These are phyloP conservation scores for Calliopum simillimum DNA, from an alignment of 2,888 invertebrate genomes.

Conservation along the genomic window DNA sequence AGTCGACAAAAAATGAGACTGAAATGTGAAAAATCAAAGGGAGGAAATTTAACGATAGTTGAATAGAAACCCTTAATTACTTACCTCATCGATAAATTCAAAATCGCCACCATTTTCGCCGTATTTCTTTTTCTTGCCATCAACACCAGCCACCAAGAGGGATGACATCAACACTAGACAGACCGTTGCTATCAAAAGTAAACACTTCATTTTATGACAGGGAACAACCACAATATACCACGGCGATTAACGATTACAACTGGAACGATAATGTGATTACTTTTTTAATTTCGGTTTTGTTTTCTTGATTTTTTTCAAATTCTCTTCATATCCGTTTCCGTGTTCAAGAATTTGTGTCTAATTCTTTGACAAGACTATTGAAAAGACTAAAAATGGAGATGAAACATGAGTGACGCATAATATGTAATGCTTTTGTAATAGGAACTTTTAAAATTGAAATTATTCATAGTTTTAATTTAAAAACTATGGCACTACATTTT, in stretches of 20 bases:
- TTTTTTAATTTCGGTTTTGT: no score
- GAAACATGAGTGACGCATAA: no score
- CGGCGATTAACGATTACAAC: constrained; percentile 5
- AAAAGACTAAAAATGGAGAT: not conserved
- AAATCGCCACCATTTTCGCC: constrained; percentile 78
- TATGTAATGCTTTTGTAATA: no score
- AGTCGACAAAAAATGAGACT: not conserved
- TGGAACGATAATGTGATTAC: not conserved
- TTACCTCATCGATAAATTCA: constrained; percentile 84
- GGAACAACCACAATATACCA: constrained; percentile 16
- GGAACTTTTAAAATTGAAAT: no score
- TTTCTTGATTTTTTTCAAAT: no score
- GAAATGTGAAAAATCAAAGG: not conserved
- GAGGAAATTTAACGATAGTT: not conserved
- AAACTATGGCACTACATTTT: not conserved
- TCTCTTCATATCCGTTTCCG: no score
- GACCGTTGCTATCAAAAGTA: constrained; percentile 61
- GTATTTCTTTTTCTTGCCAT: constrained; percentile 78
- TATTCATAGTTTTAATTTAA: no score
- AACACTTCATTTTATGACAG: constrained; percentile 59
- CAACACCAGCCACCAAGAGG: constrained; percentile 60
- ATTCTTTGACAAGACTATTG: no score
- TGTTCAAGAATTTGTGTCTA: not conserved
- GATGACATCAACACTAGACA: constrained; percentile 66
- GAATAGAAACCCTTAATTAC: constrained; percentile 41